phyloP scores from a whole-genome alignment of 2,797 vertebrate genomes.

The Pantherophis alleghaniensis region DNA sequence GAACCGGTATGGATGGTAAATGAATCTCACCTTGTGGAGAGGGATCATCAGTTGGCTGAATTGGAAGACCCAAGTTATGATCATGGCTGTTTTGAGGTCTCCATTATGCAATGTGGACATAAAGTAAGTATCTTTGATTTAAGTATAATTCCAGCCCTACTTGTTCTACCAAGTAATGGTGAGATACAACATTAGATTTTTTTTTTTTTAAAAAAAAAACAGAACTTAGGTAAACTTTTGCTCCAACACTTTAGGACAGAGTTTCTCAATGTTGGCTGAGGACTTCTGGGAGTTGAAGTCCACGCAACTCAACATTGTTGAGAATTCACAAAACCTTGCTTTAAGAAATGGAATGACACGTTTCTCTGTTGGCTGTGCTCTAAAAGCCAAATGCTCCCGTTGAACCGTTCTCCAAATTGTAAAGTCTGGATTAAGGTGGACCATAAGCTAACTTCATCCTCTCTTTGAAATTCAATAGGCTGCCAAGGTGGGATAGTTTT shows the following conservation, averaged over 20 bases:
- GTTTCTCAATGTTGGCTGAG: neutral
- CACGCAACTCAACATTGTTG: neutral
- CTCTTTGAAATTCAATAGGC: slow-evolving; percentile 62
- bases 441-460: slow-evolving; percentile 50
- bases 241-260: neutral
- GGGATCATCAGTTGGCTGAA: neutral
- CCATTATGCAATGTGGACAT: neutral
- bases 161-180: slow-evolving; percentile 2
- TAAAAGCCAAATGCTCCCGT: slow-evolving; percentile 45
- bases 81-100: neutral
- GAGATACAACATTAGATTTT: neutral
- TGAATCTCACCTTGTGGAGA: neutral
- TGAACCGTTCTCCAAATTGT: slow-evolving; percentile 30
- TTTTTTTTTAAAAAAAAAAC: neutral
- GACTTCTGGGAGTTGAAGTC: neutral
- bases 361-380: slow-evolving; percentile 18
- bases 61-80: neutral
- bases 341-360: neutral
- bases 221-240: slow-evolving; percentile 1
- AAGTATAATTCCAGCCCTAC: neutral
- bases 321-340: neutral
- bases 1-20: too few relatives aligned
- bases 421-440: slow-evolving; percentile 24
- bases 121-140: neutral
- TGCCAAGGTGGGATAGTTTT: slow-evolving; percentile 40